Percentiles rank a stretch among this genome's conserved stretches.
These are phyloP conservation scores for Phasia obesa DNA, from an alignment of 2,888 invertebrate genomes.

Conservation along the genomic window DNA sequence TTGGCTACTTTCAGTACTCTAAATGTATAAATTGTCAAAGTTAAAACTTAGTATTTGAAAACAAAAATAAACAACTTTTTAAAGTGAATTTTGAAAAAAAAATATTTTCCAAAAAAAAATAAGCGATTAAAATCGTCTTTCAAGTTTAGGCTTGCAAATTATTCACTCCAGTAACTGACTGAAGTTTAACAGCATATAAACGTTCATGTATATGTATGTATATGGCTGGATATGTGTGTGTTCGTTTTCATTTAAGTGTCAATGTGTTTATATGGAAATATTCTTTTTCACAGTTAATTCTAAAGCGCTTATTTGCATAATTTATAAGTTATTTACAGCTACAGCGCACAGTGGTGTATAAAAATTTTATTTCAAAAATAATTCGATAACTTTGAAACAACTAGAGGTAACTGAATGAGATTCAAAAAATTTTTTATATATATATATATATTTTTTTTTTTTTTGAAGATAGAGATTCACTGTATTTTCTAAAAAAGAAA, in stretches of 20 bases:
- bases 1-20: constrained; percentile 14
- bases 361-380: no score
- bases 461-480: no score
- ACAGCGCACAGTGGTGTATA: no score
- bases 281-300: constrained; percentile 56
- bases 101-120: not conserved
- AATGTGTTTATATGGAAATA: not conserved
- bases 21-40: constrained; percentile 2
- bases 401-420: no score
- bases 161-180: not conserved
- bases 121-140: not conserved
- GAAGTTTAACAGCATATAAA: not conserved
- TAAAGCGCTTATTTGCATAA: constrained; percentile 66
- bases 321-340: constrained; percentile 67
- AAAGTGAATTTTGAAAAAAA: no score
- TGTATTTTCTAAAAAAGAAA: no score
- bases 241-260: not conserved
- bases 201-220: not conserved
- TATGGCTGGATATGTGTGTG: not conserved
- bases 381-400: no score
- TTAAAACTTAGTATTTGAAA: not conserved
- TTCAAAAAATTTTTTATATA: no score
- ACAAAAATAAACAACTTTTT: not conserved
- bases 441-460: no score
- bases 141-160: not conserved